Evolutionary conservation across 2,888 invertebrate species (phyloP).

Genomic region (Eristalis tenax): DNA sequence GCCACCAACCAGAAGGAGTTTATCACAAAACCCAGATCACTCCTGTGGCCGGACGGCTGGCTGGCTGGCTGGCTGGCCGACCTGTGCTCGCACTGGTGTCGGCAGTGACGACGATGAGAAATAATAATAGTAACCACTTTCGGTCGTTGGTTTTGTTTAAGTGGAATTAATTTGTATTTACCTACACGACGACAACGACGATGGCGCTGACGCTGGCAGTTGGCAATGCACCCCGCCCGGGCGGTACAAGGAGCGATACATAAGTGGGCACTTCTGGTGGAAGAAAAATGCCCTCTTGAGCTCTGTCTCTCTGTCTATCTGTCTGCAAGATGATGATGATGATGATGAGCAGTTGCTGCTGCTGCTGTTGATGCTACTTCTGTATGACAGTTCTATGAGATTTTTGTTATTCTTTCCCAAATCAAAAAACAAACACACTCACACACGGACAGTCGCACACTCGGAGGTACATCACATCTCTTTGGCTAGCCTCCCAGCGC

Average conservation of each 20-base stretch:
- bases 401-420: slow-evolving; percentile 70
- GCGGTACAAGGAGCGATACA: slow-evolving; percentile 9
- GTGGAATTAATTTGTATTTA: slow-evolving; percentile 72
- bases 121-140: slow-evolving; percentile 72
- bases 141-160: slow-evolving; percentile 69
- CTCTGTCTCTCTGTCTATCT: not conserved
- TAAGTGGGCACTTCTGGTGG: slow-evolving; percentile 49
- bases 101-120: slow-evolving; percentile 48
- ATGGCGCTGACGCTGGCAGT: slow-evolving; percentile 23
- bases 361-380: not conserved
- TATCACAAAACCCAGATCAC: slow-evolving; percentile 67
- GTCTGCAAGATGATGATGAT: slow-evolving; percentile 30
- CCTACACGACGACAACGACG: slow-evolving; percentile 57
- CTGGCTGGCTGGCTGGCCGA: too few species aligned
- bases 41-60: slow-evolving; percentile 17
- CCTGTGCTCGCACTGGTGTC: not conserved
- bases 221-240: slow-evolving; percentile 13
- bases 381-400: slow-evolving; percentile 61
- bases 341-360: slow-evolving; percentile 41
- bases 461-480: slow-evolving; percentile 33
- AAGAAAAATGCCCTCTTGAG: slow-evolving; percentile 64
- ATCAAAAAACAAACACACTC: slow-evolving; percentile 62
- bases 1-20: slow-evolving; percentile 62
- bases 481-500: slow-evolving; percentile 27
- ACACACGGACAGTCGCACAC: not conserved